phyloP scores from a whole-genome alignment of 2,113 vertebrate species.

The Hippoglossus stenolepis region DNA sequence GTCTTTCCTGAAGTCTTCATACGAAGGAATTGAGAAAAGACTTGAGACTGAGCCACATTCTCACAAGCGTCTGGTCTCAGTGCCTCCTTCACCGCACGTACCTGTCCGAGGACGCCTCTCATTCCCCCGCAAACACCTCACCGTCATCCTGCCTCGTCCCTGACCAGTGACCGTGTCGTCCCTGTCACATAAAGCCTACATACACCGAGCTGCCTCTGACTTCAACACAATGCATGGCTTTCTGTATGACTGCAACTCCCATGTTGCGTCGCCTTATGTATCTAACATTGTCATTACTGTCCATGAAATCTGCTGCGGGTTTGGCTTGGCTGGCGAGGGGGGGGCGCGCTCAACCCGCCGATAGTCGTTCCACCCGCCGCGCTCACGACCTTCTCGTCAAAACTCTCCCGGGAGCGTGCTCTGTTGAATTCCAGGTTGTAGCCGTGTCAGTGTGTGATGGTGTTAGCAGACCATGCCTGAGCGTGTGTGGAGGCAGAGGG shows the following conservation, averaged over 20 bases:
- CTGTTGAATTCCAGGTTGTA: conserved; percentile 27
- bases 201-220: conserved; percentile 79
- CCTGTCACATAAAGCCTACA: conserved; percentile 63
- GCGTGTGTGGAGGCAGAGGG: conserved; percentile 30
- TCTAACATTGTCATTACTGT: conserved; percentile 56
- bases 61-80: too few species aligned
- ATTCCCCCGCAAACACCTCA: background rate
- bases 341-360: background rate
- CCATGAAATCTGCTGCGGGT: conserved; percentile 36
- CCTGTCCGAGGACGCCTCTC: background rate
- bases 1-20: too few species aligned
- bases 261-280: conserved; percentile 62
- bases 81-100: too few species aligned
- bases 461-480: conserved; percentile 40
- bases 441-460: conserved; percentile 37
- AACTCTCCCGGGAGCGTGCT: background rate
- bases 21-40: too few species aligned
- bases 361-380: conserved; percentile 5
- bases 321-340: background rate
- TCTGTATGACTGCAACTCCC: conserved; percentile 40
- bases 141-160: background rate
- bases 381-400: background rate
- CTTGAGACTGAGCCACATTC: background rate
- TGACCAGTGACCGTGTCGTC: background rate
- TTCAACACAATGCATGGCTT: conserved; percentile 72